phyloP scores from a whole-genome alignment of 2,797 vertebrate species.

The Lepidocolaptes lacrymiger region DNA sequence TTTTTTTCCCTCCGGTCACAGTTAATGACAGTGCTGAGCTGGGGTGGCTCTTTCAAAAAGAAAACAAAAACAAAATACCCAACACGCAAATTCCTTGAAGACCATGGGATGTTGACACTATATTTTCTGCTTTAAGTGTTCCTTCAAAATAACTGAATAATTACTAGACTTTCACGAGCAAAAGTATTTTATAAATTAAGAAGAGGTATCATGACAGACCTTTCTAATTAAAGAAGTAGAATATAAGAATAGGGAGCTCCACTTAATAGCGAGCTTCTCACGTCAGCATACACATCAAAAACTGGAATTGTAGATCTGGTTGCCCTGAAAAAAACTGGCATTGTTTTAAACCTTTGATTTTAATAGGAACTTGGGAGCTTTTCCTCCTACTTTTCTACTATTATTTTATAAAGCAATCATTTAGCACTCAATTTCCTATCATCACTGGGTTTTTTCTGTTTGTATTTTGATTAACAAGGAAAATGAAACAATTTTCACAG shows the following conservation, averaged over 20 bases:
- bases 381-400: background rate
- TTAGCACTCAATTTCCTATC: background rate
- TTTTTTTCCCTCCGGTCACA: background rate
- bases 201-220: background rate
- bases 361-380: background rate
- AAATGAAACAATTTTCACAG: background rate
- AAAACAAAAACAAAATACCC: background rate
- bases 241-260: background rate
- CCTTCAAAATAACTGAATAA: background rate
- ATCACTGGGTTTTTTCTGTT: background rate
- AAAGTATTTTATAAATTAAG: background rate
- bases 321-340: background rate
- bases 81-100: background rate
- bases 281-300: background rate
- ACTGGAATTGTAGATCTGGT: background rate
- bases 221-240: background rate
- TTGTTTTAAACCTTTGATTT: background rate
- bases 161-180: background rate
- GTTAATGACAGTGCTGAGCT: background rate
- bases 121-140: background rate
- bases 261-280: background rate
- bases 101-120: background rate
- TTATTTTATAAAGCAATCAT: background rate
- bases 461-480: constrained; percentile 9
- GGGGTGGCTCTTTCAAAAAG: background rate